phyloP scores from a whole-genome alignment of 2,113 vertebrate species.

The Steatornis caripensis region DNA sequence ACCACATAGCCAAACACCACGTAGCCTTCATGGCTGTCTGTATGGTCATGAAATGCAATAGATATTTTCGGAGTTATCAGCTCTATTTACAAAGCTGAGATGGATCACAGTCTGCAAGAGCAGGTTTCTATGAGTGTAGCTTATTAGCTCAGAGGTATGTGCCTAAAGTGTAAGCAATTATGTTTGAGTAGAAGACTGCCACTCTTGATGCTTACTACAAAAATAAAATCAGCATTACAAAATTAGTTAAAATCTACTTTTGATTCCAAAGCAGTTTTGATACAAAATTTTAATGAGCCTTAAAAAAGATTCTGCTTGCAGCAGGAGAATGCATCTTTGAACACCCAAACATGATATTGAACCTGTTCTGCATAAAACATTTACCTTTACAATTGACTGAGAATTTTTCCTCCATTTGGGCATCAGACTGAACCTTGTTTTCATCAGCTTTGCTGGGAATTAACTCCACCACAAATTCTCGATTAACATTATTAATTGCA shows the following conservation, averaged over 20 bases:
- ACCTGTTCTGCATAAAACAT: background rate
- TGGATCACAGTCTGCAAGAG: background rate
- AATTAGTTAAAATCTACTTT: background rate
- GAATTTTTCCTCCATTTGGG: background rate
- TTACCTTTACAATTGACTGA: background rate
- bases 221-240: background rate
- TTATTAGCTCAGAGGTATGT: background rate
- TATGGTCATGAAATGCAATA: background rate
- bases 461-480: background rate
- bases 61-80: background rate
- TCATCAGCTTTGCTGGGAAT: background rate
- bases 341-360: background rate
- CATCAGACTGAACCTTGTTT: background rate
- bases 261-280: background rate
- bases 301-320: background rate
- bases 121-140: background rate
- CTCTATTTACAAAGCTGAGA: background rate
- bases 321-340: background rate
- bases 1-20: background rate
- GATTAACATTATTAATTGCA: background rate
- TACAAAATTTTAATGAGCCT: background rate
- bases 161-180: background rate
- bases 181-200: background rate
- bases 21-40: background rate
- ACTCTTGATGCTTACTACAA: background rate